Conservation (phyloP, 2,888 invertebrate genomes). For the Cataglyphis albicans region DNA sequence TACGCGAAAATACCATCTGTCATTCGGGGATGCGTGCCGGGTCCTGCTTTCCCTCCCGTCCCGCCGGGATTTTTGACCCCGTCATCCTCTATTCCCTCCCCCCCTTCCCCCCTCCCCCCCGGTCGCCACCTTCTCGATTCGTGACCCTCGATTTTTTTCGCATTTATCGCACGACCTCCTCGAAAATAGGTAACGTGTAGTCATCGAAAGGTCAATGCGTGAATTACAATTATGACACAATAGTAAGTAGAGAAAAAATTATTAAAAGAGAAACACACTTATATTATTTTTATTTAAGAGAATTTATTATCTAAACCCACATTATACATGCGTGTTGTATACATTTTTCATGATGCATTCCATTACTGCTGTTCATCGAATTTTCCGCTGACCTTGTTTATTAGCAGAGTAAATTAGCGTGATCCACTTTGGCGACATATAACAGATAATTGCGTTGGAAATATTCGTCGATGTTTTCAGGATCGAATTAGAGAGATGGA, state of each 20-base stretch:
- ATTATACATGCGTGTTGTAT: too few relatives aligned
- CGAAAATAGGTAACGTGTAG: background rate
- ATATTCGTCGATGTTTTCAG: slow-evolving; percentile 24
- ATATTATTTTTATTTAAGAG: background rate
- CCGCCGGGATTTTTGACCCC: slow-evolving; percentile 56
- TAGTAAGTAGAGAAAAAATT: background rate
- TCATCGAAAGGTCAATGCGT: background rate
- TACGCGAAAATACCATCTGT: slow-evolving; percentile 85
- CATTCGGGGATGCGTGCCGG: slow-evolving; percentile 80
- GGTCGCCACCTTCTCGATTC: slow-evolving; percentile 10
- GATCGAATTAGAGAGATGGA: background rate
- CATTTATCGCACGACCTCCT: background rate
- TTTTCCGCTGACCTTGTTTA: slow-evolving; percentile 14
- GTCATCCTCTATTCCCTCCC: background rate
- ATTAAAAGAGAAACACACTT: background rate
- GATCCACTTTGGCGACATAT: slow-evolving; percentile 21
- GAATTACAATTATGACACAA: background rate
- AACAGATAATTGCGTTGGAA: slow-evolving; percentile 38
- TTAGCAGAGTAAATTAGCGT: slow-evolving; percentile 19
- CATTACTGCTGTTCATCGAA: background rate
- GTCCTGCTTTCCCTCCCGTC: slow-evolving; percentile 53
- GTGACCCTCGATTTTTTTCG: slow-evolving; percentile 24
- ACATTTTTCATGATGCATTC: background rate
- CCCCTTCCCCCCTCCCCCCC: background rate
- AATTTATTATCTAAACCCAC: background rate